These are phyloP conservation scores for Picathartes gymnocephalus DNA, from an alignment of 2,113 vertebrate genomes.

Conservation along the genomic window DNA sequence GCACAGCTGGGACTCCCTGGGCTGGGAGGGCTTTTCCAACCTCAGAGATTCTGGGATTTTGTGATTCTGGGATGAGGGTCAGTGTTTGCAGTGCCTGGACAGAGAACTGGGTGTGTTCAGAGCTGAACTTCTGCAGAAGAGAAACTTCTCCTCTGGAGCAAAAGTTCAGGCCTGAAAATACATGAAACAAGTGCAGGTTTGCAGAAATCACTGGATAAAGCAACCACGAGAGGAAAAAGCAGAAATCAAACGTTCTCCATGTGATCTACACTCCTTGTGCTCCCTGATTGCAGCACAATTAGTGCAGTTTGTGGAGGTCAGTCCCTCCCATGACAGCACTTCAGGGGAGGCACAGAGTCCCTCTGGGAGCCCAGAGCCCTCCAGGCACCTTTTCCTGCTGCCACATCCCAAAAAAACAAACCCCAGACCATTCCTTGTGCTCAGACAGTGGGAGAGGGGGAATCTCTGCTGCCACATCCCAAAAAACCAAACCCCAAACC, in stretches of 20 bases:
- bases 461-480: background rate
- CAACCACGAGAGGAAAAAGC: background rate
- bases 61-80: background rate
- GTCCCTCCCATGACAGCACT: background rate
- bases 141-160: background rate
- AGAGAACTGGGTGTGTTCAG: fast-evolving
- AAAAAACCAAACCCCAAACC: too few species aligned
- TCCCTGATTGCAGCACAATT: background rate
- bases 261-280: background rate
- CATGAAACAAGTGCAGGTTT: background rate
- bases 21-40: background rate
- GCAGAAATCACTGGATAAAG: background rate
- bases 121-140: background rate
- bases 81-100: background rate
- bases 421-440: too few species aligned
- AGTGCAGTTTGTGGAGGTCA: background rate
- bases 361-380: background rate
- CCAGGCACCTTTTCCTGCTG: background rate
- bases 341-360: background rate
- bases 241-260: background rate
- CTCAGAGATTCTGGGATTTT: fast-evolving
- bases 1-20: fast-evolving
- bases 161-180: fast-evolving
- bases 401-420: background rate
- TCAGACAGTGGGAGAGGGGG: background rate